Evolutionary conservation across 2,113 vertebrate species (phyloP).

Genomic region (Raphicerus campestris): DNA sequence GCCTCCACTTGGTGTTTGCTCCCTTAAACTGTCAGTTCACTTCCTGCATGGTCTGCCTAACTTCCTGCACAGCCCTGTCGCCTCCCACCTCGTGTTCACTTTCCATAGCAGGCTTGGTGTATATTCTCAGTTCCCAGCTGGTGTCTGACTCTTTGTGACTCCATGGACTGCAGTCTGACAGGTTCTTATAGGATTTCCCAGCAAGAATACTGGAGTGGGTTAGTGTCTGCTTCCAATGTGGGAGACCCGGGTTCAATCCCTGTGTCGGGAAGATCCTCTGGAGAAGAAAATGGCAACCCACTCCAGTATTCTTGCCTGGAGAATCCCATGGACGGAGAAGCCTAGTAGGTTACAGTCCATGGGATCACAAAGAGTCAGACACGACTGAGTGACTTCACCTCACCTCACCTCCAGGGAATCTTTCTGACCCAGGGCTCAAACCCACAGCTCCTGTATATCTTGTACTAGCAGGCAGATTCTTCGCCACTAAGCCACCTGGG

Average conservation of each 20-base stretch:
- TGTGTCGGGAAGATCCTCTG: too few relatives aligned
- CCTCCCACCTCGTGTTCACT: not conserved
- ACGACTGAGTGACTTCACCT: too few relatives aligned
- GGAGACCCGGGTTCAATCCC: too few relatives aligned
- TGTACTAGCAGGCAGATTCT: not conserved
- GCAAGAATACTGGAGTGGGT: not conserved
- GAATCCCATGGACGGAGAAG: too few relatives aligned
- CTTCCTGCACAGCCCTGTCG: not conserved
- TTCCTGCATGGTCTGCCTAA: not conserved
- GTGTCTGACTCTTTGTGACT: not conserved
- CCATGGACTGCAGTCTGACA: not conserved
- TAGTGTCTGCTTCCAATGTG: too few relatives aligned
- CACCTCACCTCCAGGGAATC: not conserved
- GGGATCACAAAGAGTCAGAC: too few relatives aligned
- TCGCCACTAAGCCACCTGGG: not conserved
- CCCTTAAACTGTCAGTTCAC: not conserved
- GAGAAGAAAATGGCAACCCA: too few relatives aligned
- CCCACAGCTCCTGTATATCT: not conserved
- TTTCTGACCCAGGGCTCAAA: not conserved
- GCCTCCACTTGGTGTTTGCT: not conserved
- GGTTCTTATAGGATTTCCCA: not conserved
- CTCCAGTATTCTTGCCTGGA: too few relatives aligned
- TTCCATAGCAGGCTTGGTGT: not conserved
- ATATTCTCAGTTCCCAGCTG: not conserved
- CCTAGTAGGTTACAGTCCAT: too few relatives aligned